phyloP scores from a whole-genome alignment of 2,797 vertebrate species.

The Xiphorhynchus erythropygius region DNA sequence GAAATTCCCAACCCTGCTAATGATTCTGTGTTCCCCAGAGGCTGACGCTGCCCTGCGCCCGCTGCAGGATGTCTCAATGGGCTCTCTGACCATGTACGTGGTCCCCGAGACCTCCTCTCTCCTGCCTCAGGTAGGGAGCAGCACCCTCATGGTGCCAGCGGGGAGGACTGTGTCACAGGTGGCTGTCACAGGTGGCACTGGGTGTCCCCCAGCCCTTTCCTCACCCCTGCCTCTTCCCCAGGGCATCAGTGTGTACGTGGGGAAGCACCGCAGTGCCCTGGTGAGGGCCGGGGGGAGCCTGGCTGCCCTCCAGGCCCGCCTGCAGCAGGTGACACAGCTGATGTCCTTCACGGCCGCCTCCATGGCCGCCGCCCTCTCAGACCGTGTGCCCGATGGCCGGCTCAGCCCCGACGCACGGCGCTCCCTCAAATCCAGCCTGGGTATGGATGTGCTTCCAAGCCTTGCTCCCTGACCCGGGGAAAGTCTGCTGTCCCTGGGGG shows the following conservation, averaged over 20 bases:
- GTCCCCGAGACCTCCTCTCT: constrained; percentile 83
- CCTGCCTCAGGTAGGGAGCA: constrained; percentile 82
- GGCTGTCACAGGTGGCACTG: not conserved
- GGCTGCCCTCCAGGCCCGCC: constrained; percentile 70
- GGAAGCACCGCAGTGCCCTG: constrained; percentile 85
- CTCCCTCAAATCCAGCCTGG: constrained; percentile 93
- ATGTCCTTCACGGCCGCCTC: constrained; percentile 90
- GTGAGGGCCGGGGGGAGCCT: constrained; percentile 80
- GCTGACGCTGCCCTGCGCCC: constrained; percentile 81
- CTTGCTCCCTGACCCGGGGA: not conserved
- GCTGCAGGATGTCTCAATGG: constrained; percentile 79
- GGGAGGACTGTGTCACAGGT: not conserved
- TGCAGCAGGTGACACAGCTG: constrained; percentile 81
- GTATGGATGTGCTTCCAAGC: constrained; percentile 58
- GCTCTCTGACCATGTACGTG: constrained; percentile 88
- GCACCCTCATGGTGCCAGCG: accelerated
- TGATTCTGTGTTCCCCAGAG: constrained; percentile 70
- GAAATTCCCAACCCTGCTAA: not conserved
- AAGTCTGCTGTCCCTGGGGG: not conserved
- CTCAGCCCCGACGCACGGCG: constrained; percentile 85
- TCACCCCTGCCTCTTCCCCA: constrained; percentile 7
- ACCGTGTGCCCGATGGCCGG: constrained; percentile 82
- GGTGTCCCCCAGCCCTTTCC: not conserved
- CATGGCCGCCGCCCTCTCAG: constrained; percentile 83
- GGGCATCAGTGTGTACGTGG: constrained; percentile 82